phyloP scores from a whole-genome alignment of 1,140 invertebrate species.

The Mycetomoellerius zeteki region DNA sequence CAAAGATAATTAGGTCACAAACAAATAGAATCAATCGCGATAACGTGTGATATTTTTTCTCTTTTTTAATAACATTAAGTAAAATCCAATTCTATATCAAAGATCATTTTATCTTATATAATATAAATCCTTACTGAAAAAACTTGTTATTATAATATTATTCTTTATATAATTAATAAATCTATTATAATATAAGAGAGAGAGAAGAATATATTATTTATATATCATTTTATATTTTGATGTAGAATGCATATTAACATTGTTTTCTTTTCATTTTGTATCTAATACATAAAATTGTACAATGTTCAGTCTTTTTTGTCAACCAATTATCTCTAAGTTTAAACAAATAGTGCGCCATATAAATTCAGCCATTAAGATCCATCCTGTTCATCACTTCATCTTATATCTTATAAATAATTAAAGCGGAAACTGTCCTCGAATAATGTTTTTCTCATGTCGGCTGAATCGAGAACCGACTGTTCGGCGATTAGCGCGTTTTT shows the following conservation, averaged over 20 bases:
- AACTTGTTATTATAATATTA: background rate
- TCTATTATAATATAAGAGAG: background rate
- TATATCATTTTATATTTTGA: conserved; percentile 4
- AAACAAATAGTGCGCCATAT: background rate
- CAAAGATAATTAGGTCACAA: background rate
- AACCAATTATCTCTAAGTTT: background rate
- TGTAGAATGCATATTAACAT: background rate
- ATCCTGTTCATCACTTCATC: background rate
- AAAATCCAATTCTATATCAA: background rate
- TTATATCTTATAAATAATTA: conserved; percentile 15
- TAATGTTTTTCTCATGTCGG: conserved; percentile 40
- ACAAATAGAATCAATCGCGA: background rate
- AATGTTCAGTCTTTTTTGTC: background rate
- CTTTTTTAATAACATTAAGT: background rate
- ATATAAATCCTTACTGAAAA: background rate
- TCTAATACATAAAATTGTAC: background rate
- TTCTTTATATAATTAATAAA: background rate
- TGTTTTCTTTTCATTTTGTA: background rate
- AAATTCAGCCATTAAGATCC: conserved; percentile 3
- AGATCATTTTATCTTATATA: background rate
- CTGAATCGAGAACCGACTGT: conserved; percentile 18
- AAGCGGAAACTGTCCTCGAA: conserved; percentile 18
- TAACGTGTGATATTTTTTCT: background rate
- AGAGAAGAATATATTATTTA: background rate
- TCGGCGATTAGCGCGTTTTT: conserved; percentile 63